Evolutionary conservation across 2,797 vertebrate species (phyloP).

Genomic region (Zalophus californianus): DNA sequence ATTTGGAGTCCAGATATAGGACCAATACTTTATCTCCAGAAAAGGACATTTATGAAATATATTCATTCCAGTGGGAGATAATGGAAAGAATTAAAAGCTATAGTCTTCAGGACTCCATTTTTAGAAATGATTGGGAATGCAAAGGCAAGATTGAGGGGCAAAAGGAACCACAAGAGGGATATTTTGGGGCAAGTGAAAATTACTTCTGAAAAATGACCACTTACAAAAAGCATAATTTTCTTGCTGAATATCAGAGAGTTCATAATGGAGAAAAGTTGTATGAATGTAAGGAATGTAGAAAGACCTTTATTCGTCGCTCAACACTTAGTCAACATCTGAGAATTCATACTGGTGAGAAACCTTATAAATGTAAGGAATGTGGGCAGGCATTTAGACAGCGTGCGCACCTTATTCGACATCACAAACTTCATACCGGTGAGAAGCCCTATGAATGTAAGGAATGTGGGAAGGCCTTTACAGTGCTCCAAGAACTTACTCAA

Average conservation of each 20-base stretch:
- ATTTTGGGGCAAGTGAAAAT: slow-evolving; percentile 62
- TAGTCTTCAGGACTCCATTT: slow-evolving; percentile 56
- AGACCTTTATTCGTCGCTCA: slow-evolving; percentile 79
- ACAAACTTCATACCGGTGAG: slow-evolving; percentile 80
- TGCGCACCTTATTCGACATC: slow-evolving; percentile 79
- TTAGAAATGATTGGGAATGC: slow-evolving; percentile 61
- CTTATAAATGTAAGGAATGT: slow-evolving; percentile 80
- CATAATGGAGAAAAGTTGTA: slow-evolving; percentile 81
- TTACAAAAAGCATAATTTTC: slow-evolving; percentile 71
- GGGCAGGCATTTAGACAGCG: slow-evolving; percentile 80
- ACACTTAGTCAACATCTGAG: slow-evolving; percentile 80
- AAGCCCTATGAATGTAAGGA: slow-evolving; percentile 80
- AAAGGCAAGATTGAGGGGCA: slow-evolving; percentile 53
- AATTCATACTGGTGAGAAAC: slow-evolving; percentile 82
- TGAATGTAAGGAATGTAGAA: slow-evolving; percentile 81
- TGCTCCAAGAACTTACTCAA: slow-evolving; percentile 78
- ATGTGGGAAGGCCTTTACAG: slow-evolving; percentile 81
- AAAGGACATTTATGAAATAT: slow-evolving; percentile 76
- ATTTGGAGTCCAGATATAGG: slow-evolving; percentile 69
- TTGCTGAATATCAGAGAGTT: slow-evolving; percentile 74
- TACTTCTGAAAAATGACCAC: slow-evolving; percentile 57
- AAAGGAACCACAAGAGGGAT: slow-evolving; percentile 46
- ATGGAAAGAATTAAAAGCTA: slow-evolving; percentile 74
- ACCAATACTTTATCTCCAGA: slow-evolving; percentile 62
- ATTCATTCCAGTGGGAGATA: slow-evolving; percentile 74